Percentiles rank a stretch among this genome's conserved stretches.
Evolutionary conservation across 2,113 vertebrate genomes (phyloP).

Genomic region (Saguinus imperator): DNA sequence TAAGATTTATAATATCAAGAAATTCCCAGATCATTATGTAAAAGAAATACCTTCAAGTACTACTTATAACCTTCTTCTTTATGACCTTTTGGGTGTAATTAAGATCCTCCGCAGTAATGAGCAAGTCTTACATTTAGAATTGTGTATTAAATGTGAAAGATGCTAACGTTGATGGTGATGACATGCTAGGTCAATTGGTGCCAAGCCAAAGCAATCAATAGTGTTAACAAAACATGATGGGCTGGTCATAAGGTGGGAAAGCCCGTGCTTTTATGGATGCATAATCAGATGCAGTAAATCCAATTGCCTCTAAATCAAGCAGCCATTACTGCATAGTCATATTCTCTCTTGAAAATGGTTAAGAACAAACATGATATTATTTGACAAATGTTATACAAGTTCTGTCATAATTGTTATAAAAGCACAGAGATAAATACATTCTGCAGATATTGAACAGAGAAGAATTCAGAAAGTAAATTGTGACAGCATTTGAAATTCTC

Average conservation of each 20-base stretch:
- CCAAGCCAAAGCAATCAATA: constrained; percentile 24
- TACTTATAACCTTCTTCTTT: background rate
- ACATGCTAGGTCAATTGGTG: background rate
- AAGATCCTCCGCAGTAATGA: background rate
- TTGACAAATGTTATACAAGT: background rate
- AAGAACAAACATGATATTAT: background rate
- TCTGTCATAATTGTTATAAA: background rate
- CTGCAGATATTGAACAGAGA: constrained; percentile 14
- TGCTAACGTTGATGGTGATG: background rate
- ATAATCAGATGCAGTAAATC: background rate
- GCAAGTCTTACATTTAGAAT: background rate
- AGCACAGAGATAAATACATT: background rate
- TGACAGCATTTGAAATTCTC: constrained; percentile 33
- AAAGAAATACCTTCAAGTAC: background rate
- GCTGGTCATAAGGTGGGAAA: background rate
- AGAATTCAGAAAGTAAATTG: constrained; percentile 12
- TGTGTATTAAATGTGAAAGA: background rate
- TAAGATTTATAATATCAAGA: background rate
- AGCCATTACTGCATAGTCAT: background rate
- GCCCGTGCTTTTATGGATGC: background rate
- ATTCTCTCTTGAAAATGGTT: background rate
- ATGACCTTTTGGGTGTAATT: constrained; percentile 29
- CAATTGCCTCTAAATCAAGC: background rate
- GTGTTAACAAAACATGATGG: constrained; percentile 21
- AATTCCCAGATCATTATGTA: background rate